Percentiles rank a stretch among this genome's conserved stretches.
phyloP scores from a whole-genome alignment of 2,797 vertebrate genomes.

The Dallia pectoralis region DNA sequence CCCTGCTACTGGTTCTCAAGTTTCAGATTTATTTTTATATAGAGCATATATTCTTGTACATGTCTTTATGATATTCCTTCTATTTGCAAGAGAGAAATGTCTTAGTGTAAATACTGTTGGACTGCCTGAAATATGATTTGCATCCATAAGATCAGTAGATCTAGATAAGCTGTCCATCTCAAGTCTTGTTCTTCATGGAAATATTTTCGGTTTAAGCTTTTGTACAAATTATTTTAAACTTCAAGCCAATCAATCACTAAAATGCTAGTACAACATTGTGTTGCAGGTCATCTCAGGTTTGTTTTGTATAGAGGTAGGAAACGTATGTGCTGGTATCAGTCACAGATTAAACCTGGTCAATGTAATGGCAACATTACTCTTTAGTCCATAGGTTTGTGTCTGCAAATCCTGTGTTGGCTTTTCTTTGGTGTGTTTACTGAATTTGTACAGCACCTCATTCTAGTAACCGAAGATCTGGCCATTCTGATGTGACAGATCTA shows the following conservation, averaged over 20 bases:
- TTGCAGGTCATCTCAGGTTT: constrained; percentile 31
- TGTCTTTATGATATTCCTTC: constrained; percentile 4
- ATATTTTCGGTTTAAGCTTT: background rate
- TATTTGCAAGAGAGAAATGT: constrained; percentile 8
- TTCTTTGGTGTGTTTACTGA: background rate
- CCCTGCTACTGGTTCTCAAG: constrained; percentile 13
- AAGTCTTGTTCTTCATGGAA: background rate
- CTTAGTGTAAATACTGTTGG: constrained; percentile 1
- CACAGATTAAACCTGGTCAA: background rate
- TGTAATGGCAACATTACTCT: constrained; percentile 8
- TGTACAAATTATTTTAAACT: background rate
- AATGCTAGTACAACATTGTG: constrained; percentile 7
- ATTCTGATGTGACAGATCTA: constrained; percentile 6
- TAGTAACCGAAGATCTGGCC: constrained; percentile 26
- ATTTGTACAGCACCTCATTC: constrained; percentile 34
- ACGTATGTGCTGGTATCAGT: constrained; percentile 23
- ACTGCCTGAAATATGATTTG: background rate
- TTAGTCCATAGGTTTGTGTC: too few relatives aligned
- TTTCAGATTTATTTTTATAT: constrained; percentile 23
- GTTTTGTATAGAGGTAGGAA: background rate
- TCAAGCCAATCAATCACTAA: background rate
- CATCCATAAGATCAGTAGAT: background rate
- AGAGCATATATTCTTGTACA: constrained; percentile 27
- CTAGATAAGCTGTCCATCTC: background rate
- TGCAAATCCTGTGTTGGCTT: background rate